These are phyloP conservation scores for Sapayoa aenigma DNA, from an alignment of 2,113 vertebrate genomes.

Conservation along the genomic window DNA sequence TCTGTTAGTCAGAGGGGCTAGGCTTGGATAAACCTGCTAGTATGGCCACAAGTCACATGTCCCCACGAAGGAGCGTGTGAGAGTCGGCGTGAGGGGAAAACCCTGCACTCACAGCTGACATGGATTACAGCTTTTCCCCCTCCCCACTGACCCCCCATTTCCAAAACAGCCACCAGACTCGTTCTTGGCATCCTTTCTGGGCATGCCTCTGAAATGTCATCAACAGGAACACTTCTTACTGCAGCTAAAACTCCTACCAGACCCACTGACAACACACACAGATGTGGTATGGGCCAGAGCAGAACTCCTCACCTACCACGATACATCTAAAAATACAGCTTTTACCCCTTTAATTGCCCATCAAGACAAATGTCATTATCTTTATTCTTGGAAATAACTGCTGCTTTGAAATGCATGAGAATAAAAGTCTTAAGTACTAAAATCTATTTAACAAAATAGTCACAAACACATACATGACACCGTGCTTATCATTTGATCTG, in stretches of 20 bases:
- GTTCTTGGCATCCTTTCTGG: not conserved
- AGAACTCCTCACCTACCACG: not conserved
- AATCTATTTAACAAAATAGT: slow-evolving; percentile 10
- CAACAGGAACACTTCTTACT: not conserved
- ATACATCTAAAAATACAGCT: not conserved
- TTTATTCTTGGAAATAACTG: slow-evolving; percentile 5
- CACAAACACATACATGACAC: not conserved
- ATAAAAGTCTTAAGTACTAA: not conserved
- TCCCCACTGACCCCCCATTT: not conserved
- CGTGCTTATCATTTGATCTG: not conserved
- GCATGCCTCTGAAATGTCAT: not conserved
- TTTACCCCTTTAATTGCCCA: not conserved
- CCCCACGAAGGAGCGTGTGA: not conserved
- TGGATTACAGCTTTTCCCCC: not conserved
- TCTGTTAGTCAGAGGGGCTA: slow-evolving; percentile 67
- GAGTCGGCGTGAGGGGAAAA: not conserved
- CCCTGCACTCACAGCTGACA: not conserved
- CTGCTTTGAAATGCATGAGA: not conserved
- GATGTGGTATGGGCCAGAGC: not conserved
- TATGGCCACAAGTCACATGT: slow-evolving; percentile 43
- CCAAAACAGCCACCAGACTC: not conserved
- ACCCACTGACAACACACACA: not conserved
- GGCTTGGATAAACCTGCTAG: slow-evolving; percentile 58
- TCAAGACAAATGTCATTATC: not conserved
- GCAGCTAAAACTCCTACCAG: not conserved